Evolutionary conservation across 1,140 invertebrate genomes (phyloP), one percentile per base, ranked within the genome.

Genomic region (Papilio aristodemus): DNA sequence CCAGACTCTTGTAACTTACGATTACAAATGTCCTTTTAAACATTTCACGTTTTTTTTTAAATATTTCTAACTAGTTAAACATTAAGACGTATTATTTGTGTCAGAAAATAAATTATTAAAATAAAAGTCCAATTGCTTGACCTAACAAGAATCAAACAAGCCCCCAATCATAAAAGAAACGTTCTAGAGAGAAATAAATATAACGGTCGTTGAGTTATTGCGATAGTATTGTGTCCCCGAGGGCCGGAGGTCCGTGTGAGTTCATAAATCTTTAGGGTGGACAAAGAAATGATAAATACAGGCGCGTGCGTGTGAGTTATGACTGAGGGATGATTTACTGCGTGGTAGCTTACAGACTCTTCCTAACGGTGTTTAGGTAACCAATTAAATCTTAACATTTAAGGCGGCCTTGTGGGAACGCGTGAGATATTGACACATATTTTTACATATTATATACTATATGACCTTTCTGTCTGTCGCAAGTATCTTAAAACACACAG

Each of bases 241-340:
- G 75, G 77, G 71, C 66, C 54, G 41, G 69, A 73, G 75, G 69
- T 71, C 73, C 73, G 62, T 63, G 64, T 62, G 46, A 63, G 38
- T 43, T 32, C 19, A 79, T 82, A 79, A 79, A 81, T 83, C 81
- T 79, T 67, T 39, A 13, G 67, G 73, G 77, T 74, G 79, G 79
- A 83, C 81, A 83, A 81, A 83, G 77, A 81, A 83, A 83, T 83
- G 79, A 83, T 83, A 83, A 78, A 83, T 80, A 83, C 69, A 69
- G 70, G 68, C 74, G 71, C 58, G 76, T 76, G 76, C 43, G 74
- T 71, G 64, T 76, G 77, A 79, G 73, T 77, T 78, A 81, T 81
- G 76, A 60, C 50, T 66, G 37, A 39, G 32, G 37, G 32, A 70
- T 78, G 78, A 82, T 80, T 63, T 78, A 80, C 68, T 74, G 67